A percentile compares a stretch with the other conserved stretches of the same genome.
These are phyloP conservation scores for Danio rerio DNA, from an alignment of 2,113 vertebrate genomes.

Conservation along the genomic window GRCz12tu NC_133199.1:31064001-31064500, in stretches of 20 bases:
- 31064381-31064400: slow-evolving; percentile 21
- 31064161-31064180: slow-evolving; percentile 36
- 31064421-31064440: background rate
- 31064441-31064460: background rate
- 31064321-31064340: slow-evolving; percentile 18
- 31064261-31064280: background rate
- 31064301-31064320: background rate
- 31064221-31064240: background rate
- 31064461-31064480: no score
- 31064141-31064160: slow-evolving; percentile 35
- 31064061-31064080: background rate
- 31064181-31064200: slow-evolving; percentile 37
- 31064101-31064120: slow-evolving; percentile 16
- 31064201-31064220: slow-evolving; percentile 46
- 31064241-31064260: background rate
- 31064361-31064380: slow-evolving; percentile 27
- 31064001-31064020: slow-evolving; percentile 30
- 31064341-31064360: slow-evolving; percentile 28
- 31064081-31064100: background rate
- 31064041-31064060: slow-evolving; percentile 3
- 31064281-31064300: background rate
- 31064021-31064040: slow-evolving; percentile 32
- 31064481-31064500: background rate
- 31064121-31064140: slow-evolving; percentile 24
- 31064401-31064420: background rate